Conservation (phyloP, 1,140 invertebrate genomes). For the Sycophaga agraensis region DNA sequence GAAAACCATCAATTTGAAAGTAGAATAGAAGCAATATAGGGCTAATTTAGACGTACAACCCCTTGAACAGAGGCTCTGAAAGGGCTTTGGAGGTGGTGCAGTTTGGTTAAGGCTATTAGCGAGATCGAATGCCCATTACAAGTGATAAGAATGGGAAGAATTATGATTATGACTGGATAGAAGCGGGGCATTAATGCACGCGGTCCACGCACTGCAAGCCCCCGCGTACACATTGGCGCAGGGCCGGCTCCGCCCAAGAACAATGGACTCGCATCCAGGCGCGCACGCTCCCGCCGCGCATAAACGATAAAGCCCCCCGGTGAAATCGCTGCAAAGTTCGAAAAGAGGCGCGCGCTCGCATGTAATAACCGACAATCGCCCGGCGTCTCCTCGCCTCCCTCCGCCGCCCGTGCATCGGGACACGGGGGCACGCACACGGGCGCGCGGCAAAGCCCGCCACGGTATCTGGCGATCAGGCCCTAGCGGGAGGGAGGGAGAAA, state of each 20-base stretch:
- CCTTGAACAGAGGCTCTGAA: background rate
- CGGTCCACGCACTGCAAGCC: too few species aligned
- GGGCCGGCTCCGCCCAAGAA: background rate
- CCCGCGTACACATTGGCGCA: background rate
- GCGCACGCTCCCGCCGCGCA: background rate
- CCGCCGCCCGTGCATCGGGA: too few species aligned
- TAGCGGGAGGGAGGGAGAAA: background rate
- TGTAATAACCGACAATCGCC: conserved; percentile 15
- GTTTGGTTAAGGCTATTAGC: conserved; percentile 18
- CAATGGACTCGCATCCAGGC: background rate
- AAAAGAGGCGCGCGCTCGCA: conserved; percentile 15
- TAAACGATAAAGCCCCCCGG: conserved; percentile 16
- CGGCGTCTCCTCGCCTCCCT: background rate
- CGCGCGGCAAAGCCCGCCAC: conserved; percentile 5
- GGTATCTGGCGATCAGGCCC: conserved; percentile 15
- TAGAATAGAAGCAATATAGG: too few species aligned
- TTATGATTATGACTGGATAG: conserved; percentile 25
- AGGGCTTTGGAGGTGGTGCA: background rate
- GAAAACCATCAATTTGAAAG: too few species aligned
- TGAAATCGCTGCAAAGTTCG: conserved; percentile 24
- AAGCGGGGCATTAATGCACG: too few species aligned
- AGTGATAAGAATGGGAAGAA: conserved; percentile 19
- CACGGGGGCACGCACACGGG: background rate
- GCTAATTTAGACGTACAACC: background rate
- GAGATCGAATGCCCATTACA: conserved; percentile 13